phyloP scores from a whole-genome alignment of 2,797 vertebrate species.

The Thaleichthys pacificus region DNA sequence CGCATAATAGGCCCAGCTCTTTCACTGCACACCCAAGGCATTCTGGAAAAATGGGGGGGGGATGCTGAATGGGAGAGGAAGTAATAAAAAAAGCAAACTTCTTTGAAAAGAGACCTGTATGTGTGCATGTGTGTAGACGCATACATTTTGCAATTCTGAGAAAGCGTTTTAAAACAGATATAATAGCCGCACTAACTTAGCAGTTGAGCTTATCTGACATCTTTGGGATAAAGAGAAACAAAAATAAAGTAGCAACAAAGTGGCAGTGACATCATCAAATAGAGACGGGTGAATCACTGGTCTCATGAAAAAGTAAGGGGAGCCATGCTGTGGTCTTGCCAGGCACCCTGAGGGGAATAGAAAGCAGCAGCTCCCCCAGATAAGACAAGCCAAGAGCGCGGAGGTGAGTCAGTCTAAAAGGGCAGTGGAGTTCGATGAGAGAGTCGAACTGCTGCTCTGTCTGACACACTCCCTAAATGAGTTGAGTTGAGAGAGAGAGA shows the following conservation, averaged over 20 bases:
- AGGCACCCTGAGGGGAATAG: slow-evolving; percentile 45
- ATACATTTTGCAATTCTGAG: slow-evolving; percentile 37
- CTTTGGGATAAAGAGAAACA: slow-evolving; percentile 4
- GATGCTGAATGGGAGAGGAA: slow-evolving; percentile 77
- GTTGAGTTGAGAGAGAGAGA: slow-evolving; percentile 20
- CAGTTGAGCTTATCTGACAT: slow-evolving; percentile 9
- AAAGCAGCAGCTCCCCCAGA: slow-evolving; percentile 41
- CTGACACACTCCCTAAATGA: slow-evolving; percentile 48
- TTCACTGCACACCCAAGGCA: slow-evolving; percentile 72
- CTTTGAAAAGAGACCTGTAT: slow-evolving; percentile 72
- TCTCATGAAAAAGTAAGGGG: slow-evolving; percentile 37
- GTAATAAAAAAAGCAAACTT: slow-evolving; percentile 80
- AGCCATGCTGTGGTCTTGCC: slow-evolving; percentile 24
- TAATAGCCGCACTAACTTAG: no score
- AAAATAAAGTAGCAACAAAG: slow-evolving; percentile 15
- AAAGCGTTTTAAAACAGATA: slow-evolving; percentile 14
- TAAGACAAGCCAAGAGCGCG: slow-evolving; percentile 44
- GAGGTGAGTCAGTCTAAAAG: slow-evolving; percentile 43
- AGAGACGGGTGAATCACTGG: slow-evolving; percentile 15
- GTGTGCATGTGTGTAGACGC: slow-evolving; percentile 36
- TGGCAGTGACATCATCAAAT: slow-evolving; percentile 28
- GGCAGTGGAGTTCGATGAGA: slow-evolving; percentile 48
- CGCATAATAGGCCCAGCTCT: slow-evolving; percentile 74
- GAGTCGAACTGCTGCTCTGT: slow-evolving; percentile 44
- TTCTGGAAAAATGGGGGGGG: slow-evolving; percentile 72